Evolutionary conservation across 2,113 vertebrate species (phyloP).

Genomic region (Antechinus stuartii): DNA sequence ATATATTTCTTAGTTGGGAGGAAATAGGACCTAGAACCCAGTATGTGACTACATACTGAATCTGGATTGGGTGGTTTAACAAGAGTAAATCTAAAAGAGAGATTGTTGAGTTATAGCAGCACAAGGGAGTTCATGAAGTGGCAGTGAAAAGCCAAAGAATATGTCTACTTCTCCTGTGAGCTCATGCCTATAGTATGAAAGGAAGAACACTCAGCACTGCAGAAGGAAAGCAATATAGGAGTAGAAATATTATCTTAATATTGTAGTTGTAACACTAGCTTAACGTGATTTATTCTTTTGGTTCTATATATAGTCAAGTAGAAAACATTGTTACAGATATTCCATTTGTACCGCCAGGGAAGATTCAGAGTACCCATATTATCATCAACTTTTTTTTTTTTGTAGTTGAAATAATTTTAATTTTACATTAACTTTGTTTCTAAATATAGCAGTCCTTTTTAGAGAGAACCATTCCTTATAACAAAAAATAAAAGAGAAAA

Average conservation of each 20-base stretch:
- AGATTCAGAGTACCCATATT: not conserved
- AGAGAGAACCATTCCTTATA: not conserved
- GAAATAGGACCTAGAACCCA: not conserved
- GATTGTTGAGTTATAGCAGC: not conserved
- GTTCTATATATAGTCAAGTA: not conserved
- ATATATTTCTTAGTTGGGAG: no score
- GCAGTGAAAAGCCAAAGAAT: not conserved
- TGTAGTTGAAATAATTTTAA: no score
- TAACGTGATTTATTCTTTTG: not conserved
- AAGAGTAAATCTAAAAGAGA: not conserved
- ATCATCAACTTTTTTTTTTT: not conserved
- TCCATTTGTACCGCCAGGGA: conserved; percentile 15
- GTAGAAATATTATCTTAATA: not conserved
- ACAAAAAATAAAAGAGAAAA: not conserved
- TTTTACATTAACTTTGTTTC: not conserved
- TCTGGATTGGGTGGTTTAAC: not conserved
- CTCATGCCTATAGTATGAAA: not conserved
- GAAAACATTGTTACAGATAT: not conserved
- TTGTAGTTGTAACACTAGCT: not conserved
- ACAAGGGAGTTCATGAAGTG: not conserved
- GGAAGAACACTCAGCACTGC: not conserved
- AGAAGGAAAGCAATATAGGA: not conserved
- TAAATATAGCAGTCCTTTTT: not conserved
- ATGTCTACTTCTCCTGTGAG: not conserved
- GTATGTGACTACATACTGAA: not conserved